Conservation (phyloP, 2,888 invertebrate genomes). For the Oegoconia quadripuncta region DNA sequence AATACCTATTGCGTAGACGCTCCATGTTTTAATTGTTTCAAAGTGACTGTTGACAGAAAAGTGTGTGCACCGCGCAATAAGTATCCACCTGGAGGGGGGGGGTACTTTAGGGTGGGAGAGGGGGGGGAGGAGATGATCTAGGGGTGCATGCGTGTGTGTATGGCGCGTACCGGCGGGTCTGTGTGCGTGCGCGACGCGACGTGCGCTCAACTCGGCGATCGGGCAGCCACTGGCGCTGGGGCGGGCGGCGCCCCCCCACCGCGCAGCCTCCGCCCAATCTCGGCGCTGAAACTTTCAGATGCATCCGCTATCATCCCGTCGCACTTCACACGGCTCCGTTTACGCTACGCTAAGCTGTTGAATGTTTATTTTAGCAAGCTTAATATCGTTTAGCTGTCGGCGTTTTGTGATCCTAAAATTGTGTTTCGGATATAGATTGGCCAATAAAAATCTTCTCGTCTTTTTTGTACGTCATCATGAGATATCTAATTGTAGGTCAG, state of each 20-base stretch:
- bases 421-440: too few species aligned
- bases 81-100: conserved; percentile 48
- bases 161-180: conserved; percentile 74
- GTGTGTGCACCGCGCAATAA: conserved; percentile 43
- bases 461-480: too few species aligned
- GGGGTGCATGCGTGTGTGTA: conserved; percentile 53
- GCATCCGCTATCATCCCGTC: conserved; percentile 25
- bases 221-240: conserved; percentile 61
- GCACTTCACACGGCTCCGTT: background rate
- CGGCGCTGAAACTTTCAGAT: conserved; percentile 44
- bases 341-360: too few species aligned
- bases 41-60: conserved; percentile 25
- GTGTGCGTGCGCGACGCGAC: conserved; percentile 60
- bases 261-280: conserved; percentile 49
- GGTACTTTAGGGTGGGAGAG: conserved; percentile 17
- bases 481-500: too few species aligned
- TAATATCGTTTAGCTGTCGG: too few species aligned
- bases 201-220: conserved; percentile 72
- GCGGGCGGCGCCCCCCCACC: conserved; percentile 45
- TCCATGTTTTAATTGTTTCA: conserved; percentile 22
- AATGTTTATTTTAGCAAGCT: too few species aligned
- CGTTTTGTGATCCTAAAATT: too few species aligned
- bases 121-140: conserved; percentile 14
- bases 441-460: too few species aligned
- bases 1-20: conserved; percentile 10